A percentile compares a stretch with the other conserved stretches of the same genome.
phyloP scores from a whole-genome alignment of 2,888 invertebrate species.

The Himalopsyche tibetana region DNA sequence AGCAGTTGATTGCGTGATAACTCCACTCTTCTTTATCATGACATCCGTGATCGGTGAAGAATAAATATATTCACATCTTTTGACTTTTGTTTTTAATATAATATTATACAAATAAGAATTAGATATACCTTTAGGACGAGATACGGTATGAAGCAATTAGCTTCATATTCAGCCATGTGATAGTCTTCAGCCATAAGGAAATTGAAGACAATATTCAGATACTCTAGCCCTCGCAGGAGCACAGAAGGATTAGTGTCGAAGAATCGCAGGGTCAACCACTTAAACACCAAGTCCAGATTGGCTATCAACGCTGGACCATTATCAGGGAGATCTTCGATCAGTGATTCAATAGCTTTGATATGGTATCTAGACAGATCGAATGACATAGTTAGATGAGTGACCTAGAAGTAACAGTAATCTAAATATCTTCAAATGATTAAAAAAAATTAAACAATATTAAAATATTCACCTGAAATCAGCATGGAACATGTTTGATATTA shows the following conservation, averaged over 20 bases:
- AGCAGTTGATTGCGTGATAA: background rate
- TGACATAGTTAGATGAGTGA: background rate
- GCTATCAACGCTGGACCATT: slow-evolving; percentile 88
- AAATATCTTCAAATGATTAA: background rate
- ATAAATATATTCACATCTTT: background rate
- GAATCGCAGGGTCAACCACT: slow-evolving; percentile 97
- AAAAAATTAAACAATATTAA: background rate
- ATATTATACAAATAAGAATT: slow-evolving; percentile 52
- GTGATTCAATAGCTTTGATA: slow-evolving; percentile 94
- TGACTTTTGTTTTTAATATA: background rate
- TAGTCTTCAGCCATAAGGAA: slow-evolving; percentile 88
- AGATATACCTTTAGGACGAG: slow-evolving; percentile 88
- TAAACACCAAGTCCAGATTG: slow-evolving; percentile 95
- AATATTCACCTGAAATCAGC: slow-evolving; percentile 86
- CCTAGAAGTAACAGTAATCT: background rate
- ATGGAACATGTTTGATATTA: slow-evolving; percentile 95
- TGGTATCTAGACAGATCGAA: slow-evolving; percentile 82
- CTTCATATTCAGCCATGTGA: slow-evolving; percentile 93
- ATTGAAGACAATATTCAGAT: slow-evolving; percentile 89
- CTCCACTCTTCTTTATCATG: background rate
- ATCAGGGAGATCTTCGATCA: slow-evolving; percentile 89
- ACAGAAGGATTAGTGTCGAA: slow-evolving; percentile 99
- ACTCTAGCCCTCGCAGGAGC: slow-evolving; percentile 95
- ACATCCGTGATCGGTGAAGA: background rate
- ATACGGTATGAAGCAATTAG: slow-evolving; percentile 95